Base-by-base conservation (phyloP, 2,113 vertebrate species). In the Vulpes ferrilata region DNA sequence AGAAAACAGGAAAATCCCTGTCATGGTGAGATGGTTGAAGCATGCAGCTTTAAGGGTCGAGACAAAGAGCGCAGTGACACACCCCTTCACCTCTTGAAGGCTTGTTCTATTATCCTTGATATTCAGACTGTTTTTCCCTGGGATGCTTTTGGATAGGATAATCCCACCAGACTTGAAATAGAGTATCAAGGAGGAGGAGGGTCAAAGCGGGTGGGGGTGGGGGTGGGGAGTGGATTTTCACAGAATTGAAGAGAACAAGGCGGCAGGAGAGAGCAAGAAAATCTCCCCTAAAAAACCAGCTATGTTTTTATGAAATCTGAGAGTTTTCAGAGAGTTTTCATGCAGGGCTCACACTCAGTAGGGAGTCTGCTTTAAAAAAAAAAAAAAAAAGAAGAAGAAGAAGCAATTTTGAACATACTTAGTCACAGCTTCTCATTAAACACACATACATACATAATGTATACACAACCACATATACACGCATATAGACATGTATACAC, bases 51-150 rank as follows among this genome's bases (percentile, higher is more conserved):
- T 92, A 91, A 86, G 65, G 51, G 64, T 92, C 78, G 35, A 94
- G 97, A 97, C 89, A 98, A 98, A 98, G 98, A 97, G 97, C 25
- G 91, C 95, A 97, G 98, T 98, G 96, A 97, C 95, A 96, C 59
- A 95, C 81, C 80, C 57, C 93, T 96, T 96, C 95, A 92, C 97
- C 85, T 97, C 96, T 97, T 82, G 55, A 95, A 64, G 69, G 95
- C 69, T 88, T 87, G 65, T 57, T 85, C 95, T 55, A 65, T 79
- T 71, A 76, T 84, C 97, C 96, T 96, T 76, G 88, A 84, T 85
- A 78, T 95, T 95, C 96, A 82, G 69, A 64, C 65, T 94, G 5
- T 0, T 71, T 64, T 85, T 73, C 0, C 30, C 73, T 57, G 32
- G 59, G 5, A 0, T 67, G 62, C 12, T 96, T 93, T 12, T 64